phyloP scores from a whole-genome alignment of 2,797 vertebrate genomes.

The Poeciliopsis paucimaculata region DNA sequence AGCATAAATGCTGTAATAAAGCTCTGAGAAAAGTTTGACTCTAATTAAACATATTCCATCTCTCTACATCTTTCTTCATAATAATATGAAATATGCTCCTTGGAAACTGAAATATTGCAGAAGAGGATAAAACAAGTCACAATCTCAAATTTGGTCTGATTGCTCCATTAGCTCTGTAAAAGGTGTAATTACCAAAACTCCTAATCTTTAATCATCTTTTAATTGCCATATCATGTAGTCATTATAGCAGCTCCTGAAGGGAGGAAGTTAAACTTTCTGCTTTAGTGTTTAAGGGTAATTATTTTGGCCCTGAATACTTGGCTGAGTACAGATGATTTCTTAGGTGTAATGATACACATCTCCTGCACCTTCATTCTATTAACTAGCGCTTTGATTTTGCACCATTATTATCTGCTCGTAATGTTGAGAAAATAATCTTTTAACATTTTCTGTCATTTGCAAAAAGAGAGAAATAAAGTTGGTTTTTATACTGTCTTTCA shows the following conservation, averaged over 20 bases:
- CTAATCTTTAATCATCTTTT: slow-evolving; percentile 83
- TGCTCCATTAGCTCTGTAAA: slow-evolving; percentile 72
- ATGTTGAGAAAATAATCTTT: slow-evolving; percentile 36
- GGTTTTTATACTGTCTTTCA: not conserved
- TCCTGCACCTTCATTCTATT: slow-evolving; percentile 63
- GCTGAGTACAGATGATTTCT: slow-evolving; percentile 53
- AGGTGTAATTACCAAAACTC: slow-evolving; percentile 80
- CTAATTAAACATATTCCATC: slow-evolving; percentile 32
- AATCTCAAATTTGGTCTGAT: slow-evolving; percentile 66
- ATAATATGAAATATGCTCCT: slow-evolving; percentile 38
- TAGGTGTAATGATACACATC: slow-evolving; percentile 63
- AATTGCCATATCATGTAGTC: slow-evolving; percentile 78
- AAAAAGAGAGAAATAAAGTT: not conserved
- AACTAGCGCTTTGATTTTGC: slow-evolving; percentile 53
- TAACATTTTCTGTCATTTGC: slow-evolving; percentile 22
- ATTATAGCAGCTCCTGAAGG: slow-evolving; percentile 70
- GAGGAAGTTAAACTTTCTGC: slow-evolving; percentile 70
- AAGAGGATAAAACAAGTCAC: slow-evolving; percentile 24
- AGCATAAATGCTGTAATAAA: slow-evolving; percentile 3
- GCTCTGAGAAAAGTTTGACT: slow-evolving; percentile 10
- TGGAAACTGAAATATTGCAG: slow-evolving; percentile 42
- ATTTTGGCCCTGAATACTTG: slow-evolving; percentile 68
- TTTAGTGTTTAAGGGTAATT: slow-evolving; percentile 71
- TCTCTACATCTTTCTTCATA: slow-evolving; percentile 19
- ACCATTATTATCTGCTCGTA: slow-evolving; percentile 37